Evolutionary conservation across 2,113 vertebrate genomes (phyloP), one percentile per base, ranked within the genome.

Genomic region (Aptenodytes patagonicus): DNA sequence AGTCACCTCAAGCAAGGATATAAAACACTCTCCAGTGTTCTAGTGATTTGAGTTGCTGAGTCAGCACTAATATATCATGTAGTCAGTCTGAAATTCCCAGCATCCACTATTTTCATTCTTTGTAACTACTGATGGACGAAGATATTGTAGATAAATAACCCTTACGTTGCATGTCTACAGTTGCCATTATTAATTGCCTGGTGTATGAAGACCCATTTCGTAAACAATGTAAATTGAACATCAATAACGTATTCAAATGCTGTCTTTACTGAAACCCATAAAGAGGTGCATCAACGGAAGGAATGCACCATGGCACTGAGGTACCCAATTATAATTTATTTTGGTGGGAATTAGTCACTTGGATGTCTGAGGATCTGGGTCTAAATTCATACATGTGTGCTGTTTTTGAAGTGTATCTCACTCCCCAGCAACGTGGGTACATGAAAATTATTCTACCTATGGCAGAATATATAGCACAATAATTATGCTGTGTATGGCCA

Each of bases 101-200:
- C 13, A 70, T 54, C 8, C 24, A 44, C 46, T 47, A 9, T 1
- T 87, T 81, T 65, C 20, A 58, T 47, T 85, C 44, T 87, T 87
- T 44, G 1, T 61, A 24, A 24, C 32, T 69, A 38, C 14, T 38
- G 17, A 24, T 0, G 0, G n/a, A 57, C 7, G 2, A 73, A 70
- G 34, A 20, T 31, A 26, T 4, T 65, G 14, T 18, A 73, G 51
- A 40, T 61, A 61, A 81, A 19, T 42, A 28, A n/a, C 11, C 3
- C 21, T 52, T 69, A 38, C 0, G 3, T 7, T 68, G 13, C 17
- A 26, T 40, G 21, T 57, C 44, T 86, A 31, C 16, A 49, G 17
- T 38, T 70, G 38, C 11, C 21, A 13, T 49, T 81, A 25, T 40
- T 83, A 65, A 80, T 52, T 3, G 1, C 12, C 3, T 65, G 10